Percentiles rank a stretch among this genome's conserved stretches.
These are phyloP conservation scores for Cyphomyrmex costatus DNA, from an alignment of 1,140 invertebrate genomes.

Conservation along the genomic window DNA sequence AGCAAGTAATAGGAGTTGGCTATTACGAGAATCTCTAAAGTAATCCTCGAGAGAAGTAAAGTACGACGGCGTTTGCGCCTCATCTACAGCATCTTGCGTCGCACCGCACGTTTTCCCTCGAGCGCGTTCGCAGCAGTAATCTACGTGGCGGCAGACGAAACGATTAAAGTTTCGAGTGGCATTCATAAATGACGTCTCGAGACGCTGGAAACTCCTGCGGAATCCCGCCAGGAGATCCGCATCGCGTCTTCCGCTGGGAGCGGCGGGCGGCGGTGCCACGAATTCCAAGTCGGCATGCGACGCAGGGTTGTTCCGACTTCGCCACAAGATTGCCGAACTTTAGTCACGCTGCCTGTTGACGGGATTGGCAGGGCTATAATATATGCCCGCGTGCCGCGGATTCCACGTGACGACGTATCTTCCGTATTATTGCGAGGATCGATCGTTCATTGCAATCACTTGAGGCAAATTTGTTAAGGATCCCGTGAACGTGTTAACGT, in stretches of 20 bases:
- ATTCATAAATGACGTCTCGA: conserved; percentile 56
- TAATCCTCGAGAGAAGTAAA: background rate
- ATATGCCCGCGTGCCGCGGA: background rate
- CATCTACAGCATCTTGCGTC: background rate
- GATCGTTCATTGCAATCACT: background rate
- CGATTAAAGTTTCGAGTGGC: conserved; percentile 66
- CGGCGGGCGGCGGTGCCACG: background rate
- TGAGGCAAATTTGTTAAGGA: background rate
- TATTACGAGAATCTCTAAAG: background rate
- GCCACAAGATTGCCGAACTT: conserved; percentile 65
- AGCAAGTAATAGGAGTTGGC: too few species aligned
- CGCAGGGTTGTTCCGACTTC: conserved; percentile 25
- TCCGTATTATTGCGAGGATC: background rate
- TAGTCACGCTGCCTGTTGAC: background rate
- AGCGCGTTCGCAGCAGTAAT: conserved; percentile 14
- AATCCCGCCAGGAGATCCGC: conserved; percentile 30
- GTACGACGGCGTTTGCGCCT: background rate
- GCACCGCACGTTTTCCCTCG: conserved; percentile 1
- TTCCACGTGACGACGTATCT: conserved; percentile 4
- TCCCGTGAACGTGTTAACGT: background rate
- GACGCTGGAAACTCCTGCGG: conserved; percentile 63
- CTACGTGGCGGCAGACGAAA: conserved; percentile 42
- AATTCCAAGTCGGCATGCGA: conserved; percentile 19
- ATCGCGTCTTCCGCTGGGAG: background rate
- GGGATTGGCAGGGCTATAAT: conserved; percentile 14